Conservation (phyloP, 2,888 invertebrate genomes). For the Leptinotarsa rubiginosa region DNA sequence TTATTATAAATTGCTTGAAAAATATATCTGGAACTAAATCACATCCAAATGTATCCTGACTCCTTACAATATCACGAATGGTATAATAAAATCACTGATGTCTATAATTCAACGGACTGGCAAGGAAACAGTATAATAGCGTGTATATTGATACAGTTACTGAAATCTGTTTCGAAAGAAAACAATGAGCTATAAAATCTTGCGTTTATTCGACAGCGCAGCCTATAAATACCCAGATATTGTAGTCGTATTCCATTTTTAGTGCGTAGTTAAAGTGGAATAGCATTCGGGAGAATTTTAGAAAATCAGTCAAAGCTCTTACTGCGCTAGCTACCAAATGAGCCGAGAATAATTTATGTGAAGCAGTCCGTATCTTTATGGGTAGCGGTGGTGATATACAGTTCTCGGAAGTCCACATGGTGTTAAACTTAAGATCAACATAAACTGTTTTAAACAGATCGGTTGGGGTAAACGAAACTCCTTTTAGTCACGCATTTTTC, state of each 20-base stretch:
- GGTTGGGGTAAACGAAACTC: constrained; percentile 59
- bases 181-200: constrained; percentile 42
- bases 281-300: constrained; percentile 61
- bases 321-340: constrained; percentile 59
- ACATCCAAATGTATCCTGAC: too few species aligned
- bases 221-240: constrained; percentile 46
- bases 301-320: constrained; percentile 64
- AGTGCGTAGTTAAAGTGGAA: constrained; percentile 51
- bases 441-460: constrained; percentile 60
- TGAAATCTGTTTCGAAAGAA: constrained; percentile 34
- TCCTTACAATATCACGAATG: neutral
- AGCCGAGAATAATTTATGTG: constrained; percentile 62
- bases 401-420: constrained; percentile 64
- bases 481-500: constrained; percentile 63
- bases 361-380: constrained; percentile 64
- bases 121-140: constrained; percentile 1
- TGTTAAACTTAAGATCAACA: constrained; percentile 63
- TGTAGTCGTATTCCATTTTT: constrained; percentile 51
- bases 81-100: neutral
- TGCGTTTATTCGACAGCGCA: constrained; percentile 44
- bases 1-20: too few species aligned
- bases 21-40: too few species aligned
- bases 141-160: constrained; percentile 22
- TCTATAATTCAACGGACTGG: constrained; percentile 3
- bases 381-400: constrained; percentile 59